These are phyloP conservation scores for Sinella curviseta DNA, from an alignment of 1,140 invertebrate species.

Conservation along the genomic window DNA sequence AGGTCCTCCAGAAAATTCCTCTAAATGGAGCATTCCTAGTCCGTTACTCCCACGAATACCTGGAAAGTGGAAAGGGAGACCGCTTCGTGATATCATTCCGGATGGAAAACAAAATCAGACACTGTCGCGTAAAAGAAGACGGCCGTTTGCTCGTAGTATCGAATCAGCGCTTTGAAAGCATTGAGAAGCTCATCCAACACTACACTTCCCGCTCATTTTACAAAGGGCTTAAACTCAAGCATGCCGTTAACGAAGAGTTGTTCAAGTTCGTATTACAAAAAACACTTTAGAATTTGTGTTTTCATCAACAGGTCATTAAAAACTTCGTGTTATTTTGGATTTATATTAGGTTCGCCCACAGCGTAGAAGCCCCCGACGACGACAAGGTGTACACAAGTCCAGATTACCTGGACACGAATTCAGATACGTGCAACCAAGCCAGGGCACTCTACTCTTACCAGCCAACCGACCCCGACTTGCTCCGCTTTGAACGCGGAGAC, in stretches of 20 bases:
- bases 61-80: constrained; percentile 77
- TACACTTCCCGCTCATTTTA: constrained; percentile 88
- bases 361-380: neutral
- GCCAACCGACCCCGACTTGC: constrained; percentile 62
- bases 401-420: constrained; percentile 37
- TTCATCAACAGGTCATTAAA: too few species aligned
- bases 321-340: too few species aligned
- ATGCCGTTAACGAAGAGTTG: constrained; percentile 39
- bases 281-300: too few species aligned
- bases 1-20: constrained; percentile 76
- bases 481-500: constrained; percentile 90
- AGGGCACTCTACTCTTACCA: constrained; percentile 28
- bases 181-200: constrained; percentile 87
- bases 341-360: constrained; percentile 8
- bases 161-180: constrained; percentile 84
- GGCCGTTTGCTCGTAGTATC: constrained; percentile 87
- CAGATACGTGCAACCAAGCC: neutral
- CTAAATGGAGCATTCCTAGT: constrained; percentile 84
- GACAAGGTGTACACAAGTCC: constrained; percentile 29
- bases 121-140: constrained; percentile 88
- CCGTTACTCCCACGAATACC: constrained; percentile 48
- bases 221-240: constrained; percentile 75
- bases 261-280: too few species aligned
- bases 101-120: constrained; percentile 89
- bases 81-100: constrained; percentile 93